A percentile compares a stretch with the other conserved stretches of the same genome.
Evolutionary conservation across 2,113 vertebrate species (phyloP).

Genomic region (Bufo bufo): DNA sequence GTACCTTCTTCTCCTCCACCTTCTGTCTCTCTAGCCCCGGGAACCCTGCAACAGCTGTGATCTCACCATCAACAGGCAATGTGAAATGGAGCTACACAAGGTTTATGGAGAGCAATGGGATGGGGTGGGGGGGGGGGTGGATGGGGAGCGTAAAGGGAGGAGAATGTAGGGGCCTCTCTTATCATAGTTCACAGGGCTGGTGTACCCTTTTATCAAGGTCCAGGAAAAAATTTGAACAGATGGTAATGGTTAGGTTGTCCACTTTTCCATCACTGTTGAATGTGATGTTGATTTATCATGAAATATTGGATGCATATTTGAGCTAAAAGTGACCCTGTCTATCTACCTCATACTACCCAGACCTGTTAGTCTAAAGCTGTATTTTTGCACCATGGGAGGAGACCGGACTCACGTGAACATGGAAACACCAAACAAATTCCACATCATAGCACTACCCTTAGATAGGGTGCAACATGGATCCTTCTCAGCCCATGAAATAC

Average conservation of each 20-base stretch:
- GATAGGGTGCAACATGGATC: neutral
- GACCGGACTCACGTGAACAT: too few relatives aligned
- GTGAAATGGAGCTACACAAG: neutral
- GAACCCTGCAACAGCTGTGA: conserved; percentile 45
- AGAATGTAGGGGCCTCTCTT: conserved; percentile 11
- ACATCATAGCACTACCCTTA: neutral
- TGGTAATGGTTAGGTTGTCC: neutral
- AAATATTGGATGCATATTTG: neutral
- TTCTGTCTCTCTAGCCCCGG: neutral
- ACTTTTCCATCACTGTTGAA: neutral
- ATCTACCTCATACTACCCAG: neutral
- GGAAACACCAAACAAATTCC: too few relatives aligned
- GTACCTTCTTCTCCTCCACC: neutral
- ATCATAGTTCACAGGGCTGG: conserved; percentile 8
- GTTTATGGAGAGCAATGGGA: neutral
- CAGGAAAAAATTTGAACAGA: neutral
- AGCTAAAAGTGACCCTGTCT: neutral
- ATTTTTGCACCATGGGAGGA: neutral
- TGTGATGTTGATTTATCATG: neutral
- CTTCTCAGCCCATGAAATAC: neutral
- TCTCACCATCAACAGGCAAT: neutral
- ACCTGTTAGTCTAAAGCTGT: neutral
- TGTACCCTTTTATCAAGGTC: conserved; percentile 3
- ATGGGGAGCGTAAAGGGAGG: neutral
- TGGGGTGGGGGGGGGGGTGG: neutral